Evolutionary conservation across 1,140 invertebrate species (phyloP).

Genomic region (Arion vulgaris): DNA sequence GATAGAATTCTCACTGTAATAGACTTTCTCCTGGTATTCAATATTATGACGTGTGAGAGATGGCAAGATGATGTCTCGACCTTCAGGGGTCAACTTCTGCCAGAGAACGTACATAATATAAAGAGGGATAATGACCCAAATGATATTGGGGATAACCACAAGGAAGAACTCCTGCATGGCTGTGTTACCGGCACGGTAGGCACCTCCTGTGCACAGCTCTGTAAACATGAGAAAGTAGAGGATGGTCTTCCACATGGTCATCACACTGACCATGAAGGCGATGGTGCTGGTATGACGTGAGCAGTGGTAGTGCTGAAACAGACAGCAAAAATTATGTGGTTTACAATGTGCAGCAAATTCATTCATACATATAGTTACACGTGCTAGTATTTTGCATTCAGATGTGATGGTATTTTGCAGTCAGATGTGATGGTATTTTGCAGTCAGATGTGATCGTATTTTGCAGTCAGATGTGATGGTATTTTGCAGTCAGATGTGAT

Average conservation of each 20-base stretch:
- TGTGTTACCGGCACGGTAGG: slow-evolving; percentile 47
- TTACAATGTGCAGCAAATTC: no score
- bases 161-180: slow-evolving; percentile 45
- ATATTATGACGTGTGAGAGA: background rate
- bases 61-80: background rate
- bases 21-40: background rate
- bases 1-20: background rate
- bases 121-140: slow-evolving; percentile 23
- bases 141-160: slow-evolving; percentile 28
- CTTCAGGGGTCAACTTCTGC: slow-evolving; percentile 33
- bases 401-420: no score
- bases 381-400: no score
- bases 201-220: slow-evolving; percentile 52
- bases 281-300: slow-evolving; percentile 47
- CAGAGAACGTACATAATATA: slow-evolving; percentile 47
- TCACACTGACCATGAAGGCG: slow-evolving; percentile 59
- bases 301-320: slow-evolving; percentile 49
- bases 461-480: no score
- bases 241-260: slow-evolving; percentile 66
- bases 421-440: no score
- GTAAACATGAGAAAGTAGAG: slow-evolving; percentile 61
- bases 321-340: background rate
- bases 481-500: no score
- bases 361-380: no score
- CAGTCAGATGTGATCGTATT: no score